Evolutionary conservation across 2,888 invertebrate species (phyloP).

Genomic region (Chelonus formosanus): DNA sequence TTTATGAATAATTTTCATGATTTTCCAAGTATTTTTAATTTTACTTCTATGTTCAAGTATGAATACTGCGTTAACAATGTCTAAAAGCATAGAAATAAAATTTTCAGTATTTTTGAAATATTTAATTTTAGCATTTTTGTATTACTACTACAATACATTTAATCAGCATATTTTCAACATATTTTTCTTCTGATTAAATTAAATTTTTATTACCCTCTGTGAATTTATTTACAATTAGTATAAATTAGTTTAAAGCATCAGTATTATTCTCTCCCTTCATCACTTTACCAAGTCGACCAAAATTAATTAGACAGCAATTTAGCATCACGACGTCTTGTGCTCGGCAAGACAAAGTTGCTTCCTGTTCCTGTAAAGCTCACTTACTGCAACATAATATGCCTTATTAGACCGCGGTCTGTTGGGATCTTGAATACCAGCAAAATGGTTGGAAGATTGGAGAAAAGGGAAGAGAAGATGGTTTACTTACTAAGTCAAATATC

Average conservation of each 20-base stretch:
- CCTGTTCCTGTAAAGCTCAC: constrained; percentile 36
- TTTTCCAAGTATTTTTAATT: no score
- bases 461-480: constrained; percentile 43
- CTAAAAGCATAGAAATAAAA: no score
- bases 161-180: neutral
- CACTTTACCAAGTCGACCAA: constrained; percentile 25
- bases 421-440: constrained; percentile 20
- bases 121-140: no score
- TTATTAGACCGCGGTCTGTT: constrained; percentile 43
- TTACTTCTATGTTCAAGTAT: no score
- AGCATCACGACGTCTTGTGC: constrained; percentile 13
- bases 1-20: no score
- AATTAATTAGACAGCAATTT: constrained; percentile 36
- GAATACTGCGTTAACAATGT: no score
- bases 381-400: constrained; percentile 43
- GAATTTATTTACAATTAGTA: neutral
- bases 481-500: constrained; percentile 61
- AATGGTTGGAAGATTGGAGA: constrained; percentile 18
- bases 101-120: no score
- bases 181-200: neutral
- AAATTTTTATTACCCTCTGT: no score
- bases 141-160: no score
- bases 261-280: constrained; percentile 26
- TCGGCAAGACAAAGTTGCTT: constrained; percentile 16
- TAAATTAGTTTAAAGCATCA: neutral